Conservation (phyloP, 2,797 vertebrate genomes). For the Rhinatrema bivittatum region DNA sequence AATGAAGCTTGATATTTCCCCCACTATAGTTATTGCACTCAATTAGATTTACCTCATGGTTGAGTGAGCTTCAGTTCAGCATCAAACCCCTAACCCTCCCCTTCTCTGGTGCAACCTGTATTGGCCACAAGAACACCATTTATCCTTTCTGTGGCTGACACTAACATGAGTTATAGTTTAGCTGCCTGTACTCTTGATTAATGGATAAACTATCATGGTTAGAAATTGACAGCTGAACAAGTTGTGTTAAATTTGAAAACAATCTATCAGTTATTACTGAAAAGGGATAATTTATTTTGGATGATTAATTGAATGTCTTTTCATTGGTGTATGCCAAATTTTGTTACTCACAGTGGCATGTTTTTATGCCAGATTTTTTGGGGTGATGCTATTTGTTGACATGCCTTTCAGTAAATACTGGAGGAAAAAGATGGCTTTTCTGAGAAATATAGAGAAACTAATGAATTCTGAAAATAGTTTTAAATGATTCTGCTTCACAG, state of each 20-base stretch:
- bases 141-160: neutral
- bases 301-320: too few relatives aligned
- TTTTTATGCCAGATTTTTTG: conserved; percentile 21
- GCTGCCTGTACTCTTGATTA: conserved; percentile 6
- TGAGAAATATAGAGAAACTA: too few relatives aligned
- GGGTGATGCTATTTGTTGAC: conserved; percentile 28
- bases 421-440: conserved; percentile 18
- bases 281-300: too few relatives aligned
- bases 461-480: too few relatives aligned
- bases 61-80: neutral
- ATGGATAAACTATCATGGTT: conserved; percentile 3
- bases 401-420: conserved; percentile 16
- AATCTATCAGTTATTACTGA: conserved; percentile 16
- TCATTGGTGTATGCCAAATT: too few relatives aligned
- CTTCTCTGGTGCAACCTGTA: neutral
- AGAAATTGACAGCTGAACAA: conserved; percentile 4
- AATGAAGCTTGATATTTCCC: neutral
- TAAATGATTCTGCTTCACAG: too few relatives aligned
- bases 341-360: conserved; percentile 24
- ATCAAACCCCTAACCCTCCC: neutral
- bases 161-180: conserved; percentile 4
- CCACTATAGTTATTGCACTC: neutral
- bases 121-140: neutral
- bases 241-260: conserved; percentile 11
- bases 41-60: neutral